These are phyloP conservation scores for Pristis pectinata DNA, from an alignment of 2,797 vertebrate genomes.

Conservation along the genomic window DNA sequence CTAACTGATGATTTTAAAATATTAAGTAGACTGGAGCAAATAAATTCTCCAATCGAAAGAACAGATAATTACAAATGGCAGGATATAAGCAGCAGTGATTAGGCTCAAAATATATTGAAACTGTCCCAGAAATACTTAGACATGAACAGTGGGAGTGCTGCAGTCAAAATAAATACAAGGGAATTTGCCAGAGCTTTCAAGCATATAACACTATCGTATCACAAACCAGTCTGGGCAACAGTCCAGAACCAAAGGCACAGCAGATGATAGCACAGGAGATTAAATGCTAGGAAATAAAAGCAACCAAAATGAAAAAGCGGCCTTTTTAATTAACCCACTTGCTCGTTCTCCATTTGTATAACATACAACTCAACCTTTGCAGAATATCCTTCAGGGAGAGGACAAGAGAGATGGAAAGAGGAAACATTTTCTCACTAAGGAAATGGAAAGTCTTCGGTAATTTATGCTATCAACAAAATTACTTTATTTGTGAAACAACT, in stretches of 20 bases:
- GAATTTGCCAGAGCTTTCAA: background rate
- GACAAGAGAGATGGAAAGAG: background rate
- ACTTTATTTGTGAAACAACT: no score
- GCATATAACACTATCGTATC: background rate
- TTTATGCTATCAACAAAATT: no score
- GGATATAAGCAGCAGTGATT: background rate
- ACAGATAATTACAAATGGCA: background rate
- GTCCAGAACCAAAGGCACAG: background rate
- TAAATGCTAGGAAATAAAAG: background rate
- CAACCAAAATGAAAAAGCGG: background rate
- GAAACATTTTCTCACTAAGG: no score
- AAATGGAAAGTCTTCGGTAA: no score
- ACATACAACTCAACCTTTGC: background rate
- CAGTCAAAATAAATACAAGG: constrained; percentile 20
- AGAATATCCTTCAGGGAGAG: background rate
- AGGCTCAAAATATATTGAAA: background rate
- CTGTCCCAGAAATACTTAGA: background rate
- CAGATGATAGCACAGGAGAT: background rate
- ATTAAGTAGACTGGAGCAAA: background rate
- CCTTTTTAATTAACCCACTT: background rate
- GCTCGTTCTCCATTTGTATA: background rate
- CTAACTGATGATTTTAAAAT: background rate
- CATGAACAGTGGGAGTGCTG: background rate
- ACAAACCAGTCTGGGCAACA: background rate
- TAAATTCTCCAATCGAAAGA: background rate